These are phyloP conservation scores for Diachasma alloeum DNA, from an alignment of 1,140 invertebrate genomes.

Conservation along the genomic window DNA sequence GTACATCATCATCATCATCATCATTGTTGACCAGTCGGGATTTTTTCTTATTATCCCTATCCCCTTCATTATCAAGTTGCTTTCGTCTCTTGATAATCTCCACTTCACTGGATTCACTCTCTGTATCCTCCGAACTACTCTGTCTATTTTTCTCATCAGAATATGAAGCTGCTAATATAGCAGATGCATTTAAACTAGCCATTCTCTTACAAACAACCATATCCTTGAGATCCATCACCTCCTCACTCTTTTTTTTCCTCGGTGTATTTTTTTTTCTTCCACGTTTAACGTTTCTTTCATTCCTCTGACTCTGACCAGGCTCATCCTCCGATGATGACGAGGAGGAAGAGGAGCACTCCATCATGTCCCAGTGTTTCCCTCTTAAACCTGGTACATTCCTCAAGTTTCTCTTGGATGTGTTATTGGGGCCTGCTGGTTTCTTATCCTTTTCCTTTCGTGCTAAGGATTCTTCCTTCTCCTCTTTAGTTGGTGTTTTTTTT, in stretches of 20 bases:
- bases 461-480: constrained; percentile 37
- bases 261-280: constrained; percentile 50
- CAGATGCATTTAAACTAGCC: constrained; percentile 92
- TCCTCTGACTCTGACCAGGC: constrained; percentile 56
- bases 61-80: constrained; percentile 66
- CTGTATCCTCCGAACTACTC: constrained; percentile 64
- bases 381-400: constrained; percentile 77
- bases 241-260: constrained; percentile 67
- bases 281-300: constrained; percentile 58
- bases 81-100: constrained; percentile 65
- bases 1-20: constrained; percentile 57
- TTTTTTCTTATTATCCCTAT: constrained; percentile 69
- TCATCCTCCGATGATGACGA: constrained; percentile 64
- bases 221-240: constrained; percentile 85
- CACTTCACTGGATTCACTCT: constrained; percentile 61
- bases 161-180: constrained; percentile 90
- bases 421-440: constrained; percentile 16
- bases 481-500: constrained; percentile 13
- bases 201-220: constrained; percentile 90
- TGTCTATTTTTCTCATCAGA: constrained; percentile 74
- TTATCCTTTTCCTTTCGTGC: constrained; percentile 52
- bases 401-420: constrained; percentile 67
- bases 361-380: constrained; percentile 86
- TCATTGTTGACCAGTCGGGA: constrained; percentile 59
- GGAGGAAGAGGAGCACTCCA: constrained; percentile 68